These are phyloP conservation scores for Gymnothorax javanicus DNA, from an alignment of 2,797 vertebrate species.

Conservation along the genomic window DNA sequence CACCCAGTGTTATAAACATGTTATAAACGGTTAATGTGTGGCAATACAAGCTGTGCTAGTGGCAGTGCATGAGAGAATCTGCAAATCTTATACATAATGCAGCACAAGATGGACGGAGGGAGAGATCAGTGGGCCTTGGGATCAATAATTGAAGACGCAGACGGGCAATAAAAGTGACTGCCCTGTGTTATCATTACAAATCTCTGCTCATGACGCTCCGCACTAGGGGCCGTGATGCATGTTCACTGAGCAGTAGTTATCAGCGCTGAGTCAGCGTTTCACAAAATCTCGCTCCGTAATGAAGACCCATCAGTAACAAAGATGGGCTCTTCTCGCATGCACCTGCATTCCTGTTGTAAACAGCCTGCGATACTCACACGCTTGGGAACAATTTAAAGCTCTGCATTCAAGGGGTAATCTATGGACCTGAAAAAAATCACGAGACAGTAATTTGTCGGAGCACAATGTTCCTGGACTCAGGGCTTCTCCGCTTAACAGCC, in stretches of 20 bases:
- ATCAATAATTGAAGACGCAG: slow-evolving; percentile 19
- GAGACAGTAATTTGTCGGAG: background rate
- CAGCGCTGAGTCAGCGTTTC: background rate
- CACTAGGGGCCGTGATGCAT: background rate
- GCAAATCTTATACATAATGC: background rate
- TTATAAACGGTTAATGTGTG: background rate
- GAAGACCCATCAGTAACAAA: background rate
- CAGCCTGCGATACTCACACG: background rate
- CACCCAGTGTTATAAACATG: background rate
- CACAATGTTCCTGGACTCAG: background rate
- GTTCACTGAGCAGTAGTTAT: background rate
- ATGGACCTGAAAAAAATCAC: background rate
- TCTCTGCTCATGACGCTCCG: background rate
- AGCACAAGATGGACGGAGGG: background rate
- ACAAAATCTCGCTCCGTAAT: background rate
- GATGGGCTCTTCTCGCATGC: background rate
- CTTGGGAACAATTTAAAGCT: background rate
- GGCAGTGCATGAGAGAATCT: background rate
- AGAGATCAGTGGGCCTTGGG: background rate
- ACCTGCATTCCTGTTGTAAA: background rate
- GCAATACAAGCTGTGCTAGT: background rate
- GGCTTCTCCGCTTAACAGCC: background rate
- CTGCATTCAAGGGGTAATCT: background rate
- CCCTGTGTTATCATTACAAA: background rate
- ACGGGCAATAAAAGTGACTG: background rate